phyloP scores from a whole-genome alignment of 2,113 vertebrate species.

The Pungitius pungitius region DNA sequence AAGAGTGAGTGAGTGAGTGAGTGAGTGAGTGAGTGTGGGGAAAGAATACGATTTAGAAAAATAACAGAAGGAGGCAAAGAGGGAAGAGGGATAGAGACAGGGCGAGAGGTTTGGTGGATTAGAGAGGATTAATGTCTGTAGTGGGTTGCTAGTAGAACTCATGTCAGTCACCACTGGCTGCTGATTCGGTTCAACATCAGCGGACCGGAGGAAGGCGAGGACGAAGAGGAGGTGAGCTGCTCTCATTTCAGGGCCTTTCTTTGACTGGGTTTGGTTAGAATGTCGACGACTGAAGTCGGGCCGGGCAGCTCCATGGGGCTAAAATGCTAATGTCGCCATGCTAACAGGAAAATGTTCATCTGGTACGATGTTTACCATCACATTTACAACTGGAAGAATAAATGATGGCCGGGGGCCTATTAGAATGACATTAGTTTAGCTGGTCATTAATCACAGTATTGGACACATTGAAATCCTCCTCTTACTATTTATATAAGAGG shows the following conservation, averaged over 20 bases:
- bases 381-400: neutral
- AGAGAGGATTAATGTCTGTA: conserved; percentile 71
- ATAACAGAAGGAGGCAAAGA: neutral
- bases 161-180: conserved; percentile 48
- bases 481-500: neutral
- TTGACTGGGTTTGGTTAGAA: neutral
- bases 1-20: neutral
- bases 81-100: neutral
- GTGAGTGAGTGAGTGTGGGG: neutral
- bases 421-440: neutral
- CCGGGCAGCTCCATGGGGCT: neutral
- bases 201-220: conserved; percentile 10
- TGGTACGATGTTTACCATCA: neutral
- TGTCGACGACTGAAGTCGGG: neutral
- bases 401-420: neutral
- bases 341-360: neutral
- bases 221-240: conserved; percentile 11
- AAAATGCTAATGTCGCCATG: neutral
- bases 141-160: conserved; percentile 66
- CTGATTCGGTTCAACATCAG: conserved; percentile 19
- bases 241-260: neutral
- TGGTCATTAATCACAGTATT: neutral
- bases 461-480: neutral
- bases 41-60: neutral
- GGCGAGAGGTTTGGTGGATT: conserved; percentile 62